Conservation (phyloP, 1,140 invertebrate genomes). For the Pseudoatta argentina region DNA sequence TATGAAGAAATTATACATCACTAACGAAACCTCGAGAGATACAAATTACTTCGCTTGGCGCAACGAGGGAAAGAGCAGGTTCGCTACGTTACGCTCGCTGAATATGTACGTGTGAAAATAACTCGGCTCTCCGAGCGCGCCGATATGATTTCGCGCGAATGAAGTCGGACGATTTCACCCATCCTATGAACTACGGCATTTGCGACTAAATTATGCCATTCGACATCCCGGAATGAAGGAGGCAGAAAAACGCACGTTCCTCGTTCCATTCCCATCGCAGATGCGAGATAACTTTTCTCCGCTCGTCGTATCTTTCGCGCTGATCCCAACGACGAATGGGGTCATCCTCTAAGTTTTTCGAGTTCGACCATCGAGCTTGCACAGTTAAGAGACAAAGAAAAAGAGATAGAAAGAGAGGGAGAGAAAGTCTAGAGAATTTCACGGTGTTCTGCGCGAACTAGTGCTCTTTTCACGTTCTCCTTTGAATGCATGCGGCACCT, state of each 20-base stretch:
- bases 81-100: background rate
- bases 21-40: background rate
- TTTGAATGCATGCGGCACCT: background rate
- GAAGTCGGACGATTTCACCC: conserved; percentile 31
- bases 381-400: background rate
- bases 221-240: conserved; percentile 56
- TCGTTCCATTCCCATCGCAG: conserved; percentile 44
- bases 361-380: conserved; percentile 54
- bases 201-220: conserved; percentile 63
- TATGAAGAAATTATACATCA: background rate
- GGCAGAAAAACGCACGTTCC: conserved; percentile 55
- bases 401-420: background rate
- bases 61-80: background rate
- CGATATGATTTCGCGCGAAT: conserved; percentile 40
- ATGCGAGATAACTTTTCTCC: conserved; percentile 67
- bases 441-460: conserved; percentile 53
- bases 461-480: conserved; percentile 31
- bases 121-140: too few relatives aligned
- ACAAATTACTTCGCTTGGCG: background rate
- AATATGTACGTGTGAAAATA: conserved; percentile 48
- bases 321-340: conserved; percentile 69
- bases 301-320: conserved; percentile 46
- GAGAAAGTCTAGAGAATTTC: conserved; percentile 26
- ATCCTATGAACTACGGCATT: conserved; percentile 55
- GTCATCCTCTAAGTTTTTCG: conserved; percentile 72